These are phyloP conservation scores for Nephrotoma flavescens DNA, from an alignment of 2,888 invertebrate species.

Conservation along the genomic window DNA sequence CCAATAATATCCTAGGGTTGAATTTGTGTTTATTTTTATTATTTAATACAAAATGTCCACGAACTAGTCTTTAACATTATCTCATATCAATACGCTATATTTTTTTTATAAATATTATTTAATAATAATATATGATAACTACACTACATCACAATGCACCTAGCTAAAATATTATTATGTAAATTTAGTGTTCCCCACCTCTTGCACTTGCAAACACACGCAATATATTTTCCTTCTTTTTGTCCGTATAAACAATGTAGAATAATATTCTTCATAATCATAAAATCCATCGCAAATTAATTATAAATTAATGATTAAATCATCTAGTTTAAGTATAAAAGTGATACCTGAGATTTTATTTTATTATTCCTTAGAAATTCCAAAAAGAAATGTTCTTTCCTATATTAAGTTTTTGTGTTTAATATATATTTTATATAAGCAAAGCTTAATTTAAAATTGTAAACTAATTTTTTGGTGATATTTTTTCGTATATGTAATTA, in stretches of 20 bases:
- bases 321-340: background rate
- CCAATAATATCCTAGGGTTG: background rate
- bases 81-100: background rate
- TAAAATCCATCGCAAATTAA: background rate
- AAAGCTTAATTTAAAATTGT: background rate
- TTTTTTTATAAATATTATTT: background rate
- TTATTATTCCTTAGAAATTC: background rate
- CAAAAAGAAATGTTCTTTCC: background rate
- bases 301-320: background rate
- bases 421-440: background rate
- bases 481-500: background rate
- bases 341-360: background rate
- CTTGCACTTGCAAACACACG: background rate
- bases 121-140: too few species aligned
- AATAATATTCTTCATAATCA: background rate
- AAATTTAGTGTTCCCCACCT: background rate
- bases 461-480: background rate
- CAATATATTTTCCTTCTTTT: background rate
- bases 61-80: background rate
- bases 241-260: background rate
- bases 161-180: background rate
- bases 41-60: background rate
- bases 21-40: background rate
- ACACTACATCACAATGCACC: background rate
- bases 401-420: background rate